Percentiles rank a stretch among this genome's conserved stretches.
Evolutionary conservation across 2,888 invertebrate genomes (phyloP).

Genomic region (Sesia apiformis): DNA sequence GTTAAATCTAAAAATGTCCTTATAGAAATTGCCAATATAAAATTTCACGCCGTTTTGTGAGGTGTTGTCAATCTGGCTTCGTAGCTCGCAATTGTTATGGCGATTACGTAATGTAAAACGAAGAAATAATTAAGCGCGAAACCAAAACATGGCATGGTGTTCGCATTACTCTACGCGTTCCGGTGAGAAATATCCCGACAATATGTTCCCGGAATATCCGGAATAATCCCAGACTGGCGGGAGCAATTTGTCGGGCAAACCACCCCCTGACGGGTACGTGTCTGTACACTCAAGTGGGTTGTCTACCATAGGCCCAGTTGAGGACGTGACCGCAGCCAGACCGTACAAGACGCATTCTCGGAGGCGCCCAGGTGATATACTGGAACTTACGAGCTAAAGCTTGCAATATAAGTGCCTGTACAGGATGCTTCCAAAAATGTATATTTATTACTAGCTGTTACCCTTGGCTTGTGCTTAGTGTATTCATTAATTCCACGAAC

Average conservation of each 20-base stretch:
- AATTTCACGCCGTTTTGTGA: too few species aligned
- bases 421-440: too few species aligned
- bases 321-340: slow-evolving; percentile 13
- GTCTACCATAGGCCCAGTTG: slow-evolving; percentile 8
- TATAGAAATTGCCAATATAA: too few species aligned
- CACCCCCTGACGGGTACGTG: slow-evolving; percentile 16
- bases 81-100: too few species aligned
- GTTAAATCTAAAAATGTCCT: too few species aligned
- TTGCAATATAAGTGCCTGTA: too few species aligned
- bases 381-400: too few species aligned
- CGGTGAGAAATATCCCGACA: slow-evolving; percentile 26
- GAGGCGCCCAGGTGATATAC: neutral
- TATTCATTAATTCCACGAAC: too few species aligned
- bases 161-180: slow-evolving; percentile 7
- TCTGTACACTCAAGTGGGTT: slow-evolving; percentile 20
- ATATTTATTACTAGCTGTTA: too few species aligned
- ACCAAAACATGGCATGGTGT: slow-evolving; percentile 11
- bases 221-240: slow-evolving; percentile 28
- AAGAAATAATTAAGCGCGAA: slow-evolving; percentile 17
- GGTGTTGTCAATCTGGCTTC: too few species aligned
- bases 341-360: neutral
- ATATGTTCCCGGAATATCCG: slow-evolving; percentile 33
- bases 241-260: slow-evolving; percentile 29
- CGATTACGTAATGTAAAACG: neutral
- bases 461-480: too few species aligned